Base-by-base conservation (phyloP, 2,888 invertebrate species). In the Lottia gigantea region DNA sequence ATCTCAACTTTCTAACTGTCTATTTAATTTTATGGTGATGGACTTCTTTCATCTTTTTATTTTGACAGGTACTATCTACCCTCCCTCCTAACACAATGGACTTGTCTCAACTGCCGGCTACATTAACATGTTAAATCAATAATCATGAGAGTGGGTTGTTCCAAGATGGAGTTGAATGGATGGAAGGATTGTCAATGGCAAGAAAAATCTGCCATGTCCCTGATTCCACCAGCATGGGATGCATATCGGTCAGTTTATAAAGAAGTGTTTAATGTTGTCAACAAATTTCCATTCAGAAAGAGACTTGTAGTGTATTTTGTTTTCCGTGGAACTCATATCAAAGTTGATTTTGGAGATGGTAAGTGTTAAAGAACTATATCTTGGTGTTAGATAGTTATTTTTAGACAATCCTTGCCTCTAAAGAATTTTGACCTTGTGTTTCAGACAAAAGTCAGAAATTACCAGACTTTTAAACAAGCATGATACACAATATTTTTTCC, bases 341-440 rank as follows among this genome's bases (percentile, higher is more conserved):
- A 76, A 49, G 62, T 79, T 19, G 79, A 79, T 68, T 69, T 79
- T 68, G 77, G 78, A 64, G 78, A 78, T 74, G 79, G 79, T 79
- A 71, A 78, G 79, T 77, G 25, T 23, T 8, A 31, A 4, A 31
- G 31, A 31, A 31, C 31, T 31, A 31, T 31, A 31, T 31, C 31
- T 31, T 31, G 31, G 31, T 31, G 31, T 31, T 31, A 31, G 31
- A 31, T 31, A 31, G 31, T 47, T 49, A 26, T 49, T 66, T 26
- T 14, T 47, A 25, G 31, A 46, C 31, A 47, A 46, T 26, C 46
- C 25, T 26, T 66, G 66, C 66, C 55, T 55, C 55, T 55, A n/a
- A 19, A 19, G 23, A 55, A 55, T 64, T 64, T 46, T 45, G 64
- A 64, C 40, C 40, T 64, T 64, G 64, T 45, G 40, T 15, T 26